These are phyloP conservation scores for Cyrtorhinus lividipennis DNA, from an alignment of 1,140 invertebrate species.

Conservation along the genomic window DNA sequence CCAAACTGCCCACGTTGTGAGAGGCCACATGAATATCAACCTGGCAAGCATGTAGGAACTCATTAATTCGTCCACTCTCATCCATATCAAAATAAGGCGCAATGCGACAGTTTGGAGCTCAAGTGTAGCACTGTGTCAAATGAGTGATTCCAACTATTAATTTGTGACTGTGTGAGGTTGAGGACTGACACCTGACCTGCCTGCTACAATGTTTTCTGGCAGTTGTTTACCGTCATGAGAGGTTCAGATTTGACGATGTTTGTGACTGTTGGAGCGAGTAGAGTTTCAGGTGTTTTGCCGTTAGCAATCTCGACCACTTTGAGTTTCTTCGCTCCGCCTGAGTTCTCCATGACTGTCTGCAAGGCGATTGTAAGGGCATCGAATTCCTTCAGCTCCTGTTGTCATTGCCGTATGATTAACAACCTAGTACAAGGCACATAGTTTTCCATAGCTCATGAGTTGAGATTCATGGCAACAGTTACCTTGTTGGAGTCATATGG, in stretches of 20 bases:
- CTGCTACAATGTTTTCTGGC: too few relatives aligned
- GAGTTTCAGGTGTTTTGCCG: slow-evolving; percentile 42
- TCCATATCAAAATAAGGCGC: too few relatives aligned
- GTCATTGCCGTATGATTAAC: too few relatives aligned
- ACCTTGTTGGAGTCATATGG: slow-evolving; percentile 55
- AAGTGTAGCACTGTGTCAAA: too few relatives aligned
- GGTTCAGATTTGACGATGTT: slow-evolving; percentile 51
- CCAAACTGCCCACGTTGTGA: slow-evolving; percentile 31
- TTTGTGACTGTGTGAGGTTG: background rate
- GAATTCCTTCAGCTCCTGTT: slow-evolving; percentile 12
- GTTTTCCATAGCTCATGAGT: too few relatives aligned
- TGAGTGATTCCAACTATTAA: background rate
- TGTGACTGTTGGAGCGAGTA: slow-evolving; percentile 40
- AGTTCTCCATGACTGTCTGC: slow-evolving; percentile 68
- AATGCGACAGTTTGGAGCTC: background rate
- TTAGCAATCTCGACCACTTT: slow-evolving; percentile 58
- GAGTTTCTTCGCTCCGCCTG: slow-evolving; percentile 47
- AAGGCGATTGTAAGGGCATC: slow-evolving; percentile 47
- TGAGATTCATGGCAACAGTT: too few relatives aligned
- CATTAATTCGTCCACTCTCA: too few relatives aligned
- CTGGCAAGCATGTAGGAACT: too few relatives aligned
- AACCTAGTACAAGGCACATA: too few relatives aligned
- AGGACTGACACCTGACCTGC: too few relatives aligned
- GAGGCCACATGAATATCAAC: slow-evolving; percentile 30
- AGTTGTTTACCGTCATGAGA: slow-evolving; percentile 38